Conservation (phyloP, 2,888 invertebrate genomes). For the Apantesis nais region DNA sequence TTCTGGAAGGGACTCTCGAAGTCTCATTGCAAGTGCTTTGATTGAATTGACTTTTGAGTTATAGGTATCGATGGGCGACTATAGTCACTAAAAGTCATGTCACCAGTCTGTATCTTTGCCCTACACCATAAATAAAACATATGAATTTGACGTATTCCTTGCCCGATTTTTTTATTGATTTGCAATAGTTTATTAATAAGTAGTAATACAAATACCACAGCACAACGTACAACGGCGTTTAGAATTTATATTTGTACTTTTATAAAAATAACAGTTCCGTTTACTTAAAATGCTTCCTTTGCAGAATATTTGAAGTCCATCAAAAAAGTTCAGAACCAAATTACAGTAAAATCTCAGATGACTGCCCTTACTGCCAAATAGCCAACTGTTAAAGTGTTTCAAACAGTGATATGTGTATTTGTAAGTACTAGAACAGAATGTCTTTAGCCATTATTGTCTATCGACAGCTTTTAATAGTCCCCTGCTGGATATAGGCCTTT, state of each 20-base stretch:
- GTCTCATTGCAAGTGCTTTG: too few species aligned
- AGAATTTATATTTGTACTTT: neutral
- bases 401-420: neutral
- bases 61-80: too few species aligned
- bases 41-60: too few species aligned
- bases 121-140: too few species aligned
- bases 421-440: too few species aligned
- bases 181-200: too few species aligned
- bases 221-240: neutral
- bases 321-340: neutral
- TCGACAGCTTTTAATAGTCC: too few species aligned
- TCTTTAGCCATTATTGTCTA: too few species aligned
- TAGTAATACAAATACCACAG: neutral
- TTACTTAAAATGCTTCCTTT: neutral
- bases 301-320: neutral
- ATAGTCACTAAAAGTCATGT: too few species aligned
- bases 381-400: neutral
- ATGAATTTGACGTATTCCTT: neutral
- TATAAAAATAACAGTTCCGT: neutral
- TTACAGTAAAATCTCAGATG: neutral
- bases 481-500: too few species aligned
- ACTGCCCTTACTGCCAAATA: neutral
- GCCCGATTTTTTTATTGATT: neutral
- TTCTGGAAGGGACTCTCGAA: too few species aligned
- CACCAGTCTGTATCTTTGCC: too few species aligned